Conservation (phyloP, 2,888 invertebrate species). For the Polyploca ridens region DNA sequence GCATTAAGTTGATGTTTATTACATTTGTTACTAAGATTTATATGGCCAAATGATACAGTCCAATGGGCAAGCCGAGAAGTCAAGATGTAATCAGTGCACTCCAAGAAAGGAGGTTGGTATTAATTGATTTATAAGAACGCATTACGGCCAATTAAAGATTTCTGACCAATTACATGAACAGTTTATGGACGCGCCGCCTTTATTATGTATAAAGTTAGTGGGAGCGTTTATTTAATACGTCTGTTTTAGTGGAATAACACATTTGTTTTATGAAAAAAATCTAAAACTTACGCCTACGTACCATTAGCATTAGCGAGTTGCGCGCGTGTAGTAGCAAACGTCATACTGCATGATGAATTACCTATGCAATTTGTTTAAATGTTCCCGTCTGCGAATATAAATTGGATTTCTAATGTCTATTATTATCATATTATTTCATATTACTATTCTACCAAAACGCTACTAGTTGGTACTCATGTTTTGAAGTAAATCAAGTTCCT, state of each 20-base stretch:
- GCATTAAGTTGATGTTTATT: conserved; percentile 41
- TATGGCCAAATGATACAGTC: conserved; percentile 44
- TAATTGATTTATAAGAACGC: conserved; percentile 73
- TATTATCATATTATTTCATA: conserved; percentile 1
- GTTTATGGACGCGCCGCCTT: conserved; percentile 49
- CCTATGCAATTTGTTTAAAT: conserved; percentile 8
- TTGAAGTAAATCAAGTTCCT: background rate
- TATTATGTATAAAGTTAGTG: conserved; percentile 47
- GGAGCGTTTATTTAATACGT: conserved; percentile 48
- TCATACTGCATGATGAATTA: conserved; percentile 4
- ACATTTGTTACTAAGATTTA: conserved; percentile 49
- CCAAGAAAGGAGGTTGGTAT: conserved; percentile 59
- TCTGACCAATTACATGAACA: conserved; percentile 56
- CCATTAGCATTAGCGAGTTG: background rate
- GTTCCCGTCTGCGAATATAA: conserved; percentile 3
- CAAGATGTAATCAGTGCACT: conserved; percentile 59
- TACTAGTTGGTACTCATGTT: background rate
- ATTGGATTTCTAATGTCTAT: background rate
- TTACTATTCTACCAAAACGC: background rate
- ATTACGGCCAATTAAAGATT: conserved; percentile 72
- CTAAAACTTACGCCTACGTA: background rate
- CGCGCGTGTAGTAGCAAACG: conserved; percentile 5
- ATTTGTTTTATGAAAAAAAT: conserved; percentile 36
- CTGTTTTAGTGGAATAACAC: conserved; percentile 42
- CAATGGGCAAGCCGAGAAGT: conserved; percentile 47